These are phyloP conservation scores for Gryllus bimaculatus DNA, from an alignment of 1,140 invertebrate species.

Conservation along the genomic window DNA sequence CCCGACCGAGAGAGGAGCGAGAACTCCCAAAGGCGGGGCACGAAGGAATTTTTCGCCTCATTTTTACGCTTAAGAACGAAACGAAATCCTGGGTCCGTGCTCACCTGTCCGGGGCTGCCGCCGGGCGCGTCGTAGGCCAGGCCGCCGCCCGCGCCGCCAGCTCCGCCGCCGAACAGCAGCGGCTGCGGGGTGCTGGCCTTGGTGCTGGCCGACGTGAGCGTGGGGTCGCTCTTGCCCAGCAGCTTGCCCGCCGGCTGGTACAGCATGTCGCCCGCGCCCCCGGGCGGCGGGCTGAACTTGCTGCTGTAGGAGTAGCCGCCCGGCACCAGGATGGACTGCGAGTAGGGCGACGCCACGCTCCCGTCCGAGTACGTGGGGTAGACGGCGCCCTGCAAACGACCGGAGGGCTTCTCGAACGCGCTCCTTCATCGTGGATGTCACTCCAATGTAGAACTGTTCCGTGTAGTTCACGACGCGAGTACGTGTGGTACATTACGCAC, in stretches of 20 bases:
- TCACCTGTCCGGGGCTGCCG: neutral
- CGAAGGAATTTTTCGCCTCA: too few relatives aligned
- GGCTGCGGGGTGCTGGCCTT: neutral
- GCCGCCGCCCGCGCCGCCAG: too few relatives aligned
- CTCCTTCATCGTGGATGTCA: too few relatives aligned
- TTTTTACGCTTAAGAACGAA: too few relatives aligned
- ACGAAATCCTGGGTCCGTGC: too few relatives aligned
- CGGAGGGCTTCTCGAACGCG: too few relatives aligned
- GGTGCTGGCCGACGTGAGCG: neutral
- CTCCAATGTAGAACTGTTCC: too few relatives aligned
- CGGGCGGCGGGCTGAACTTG: neutral
- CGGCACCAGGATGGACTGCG: neutral
- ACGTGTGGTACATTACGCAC: too few relatives aligned
- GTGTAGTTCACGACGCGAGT: too few relatives aligned
- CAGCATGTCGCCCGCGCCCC: neutral
- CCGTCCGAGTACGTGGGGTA: neutral
- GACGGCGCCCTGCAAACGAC: neutral
- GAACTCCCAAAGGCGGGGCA: too few relatives aligned
- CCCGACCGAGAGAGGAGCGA: too few relatives aligned
- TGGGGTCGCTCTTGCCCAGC: neutral
- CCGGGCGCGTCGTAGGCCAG: neutral
- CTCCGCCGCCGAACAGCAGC: neutral
- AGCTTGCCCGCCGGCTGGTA: neutral
- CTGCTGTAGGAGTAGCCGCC: neutral
- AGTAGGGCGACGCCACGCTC: neutral